These are phyloP conservation scores for Cassiopea andromeda DNA, from an alignment of 30 jellyfish, hydroid and myxozoan genomes.

Conservation along the genomic window DNA sequence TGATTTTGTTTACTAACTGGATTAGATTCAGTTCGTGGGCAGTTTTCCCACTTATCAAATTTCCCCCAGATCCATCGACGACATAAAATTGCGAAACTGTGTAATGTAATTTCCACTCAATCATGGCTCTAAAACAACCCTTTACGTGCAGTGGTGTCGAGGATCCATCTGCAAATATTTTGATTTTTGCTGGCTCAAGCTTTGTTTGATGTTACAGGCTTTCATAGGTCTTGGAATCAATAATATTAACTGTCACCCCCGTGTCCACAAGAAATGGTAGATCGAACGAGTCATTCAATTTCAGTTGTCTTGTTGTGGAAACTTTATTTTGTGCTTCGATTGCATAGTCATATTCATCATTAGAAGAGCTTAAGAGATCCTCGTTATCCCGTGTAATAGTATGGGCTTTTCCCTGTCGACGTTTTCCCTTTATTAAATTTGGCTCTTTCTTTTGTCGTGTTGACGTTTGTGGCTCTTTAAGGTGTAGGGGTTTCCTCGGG, in stretches of 20 bases:
- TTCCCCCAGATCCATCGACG: conserved; percentile 65
- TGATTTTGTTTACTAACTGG: conserved; percentile 42
- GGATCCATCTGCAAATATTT: conserved; percentile 56
- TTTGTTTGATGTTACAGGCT: conserved; percentile 15
- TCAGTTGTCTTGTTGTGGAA: conserved; percentile 17
- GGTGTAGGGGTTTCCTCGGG: conserved; percentile 34
- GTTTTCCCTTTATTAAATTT: conserved; percentile 28
- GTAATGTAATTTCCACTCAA: conserved; percentile 46
- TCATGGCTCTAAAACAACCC: conserved; percentile 40
- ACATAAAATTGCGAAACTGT: conserved; percentile 51
- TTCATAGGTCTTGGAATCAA: conserved; percentile 25
- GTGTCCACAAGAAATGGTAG: conserved; percentile 23
- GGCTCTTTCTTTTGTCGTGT: conserved; percentile 29
- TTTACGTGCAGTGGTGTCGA: conserved; percentile 36
- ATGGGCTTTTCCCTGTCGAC: conserved; percentile 34
- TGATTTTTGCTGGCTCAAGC: conserved; percentile 48
- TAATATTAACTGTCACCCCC: conserved; percentile 51
- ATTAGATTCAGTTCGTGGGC: conserved; percentile 58
- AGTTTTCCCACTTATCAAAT: conserved; percentile 59
- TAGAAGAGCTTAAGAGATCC: conserved; percentile 32
- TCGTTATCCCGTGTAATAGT: conserved; percentile 21
- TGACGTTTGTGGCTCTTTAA: conserved; percentile 28
- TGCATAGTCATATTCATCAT: conserved; percentile 54
- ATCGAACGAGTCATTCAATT: conserved; percentile 44
- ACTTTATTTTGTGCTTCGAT: conserved; percentile 14